Percentiles rank a stretch among this genome's conserved stretches.
phyloP scores from a whole-genome alignment of 2,113 vertebrate genomes.

The Pica pica region DNA sequence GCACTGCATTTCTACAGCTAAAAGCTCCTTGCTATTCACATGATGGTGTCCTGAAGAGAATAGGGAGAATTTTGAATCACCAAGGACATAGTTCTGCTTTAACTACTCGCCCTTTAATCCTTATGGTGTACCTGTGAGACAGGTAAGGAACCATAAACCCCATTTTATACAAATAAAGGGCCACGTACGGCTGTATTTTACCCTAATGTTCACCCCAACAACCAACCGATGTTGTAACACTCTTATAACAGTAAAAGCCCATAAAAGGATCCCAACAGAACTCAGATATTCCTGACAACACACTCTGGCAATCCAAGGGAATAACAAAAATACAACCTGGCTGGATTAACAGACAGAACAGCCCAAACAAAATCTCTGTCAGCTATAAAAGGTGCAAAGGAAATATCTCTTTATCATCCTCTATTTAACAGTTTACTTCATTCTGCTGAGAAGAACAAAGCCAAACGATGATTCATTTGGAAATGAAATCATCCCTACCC shows the following conservation, averaged over 20 bases:
- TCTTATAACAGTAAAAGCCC: conserved; percentile 44
- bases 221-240: neutral
- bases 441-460: conserved; percentile 57
- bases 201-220: neutral
- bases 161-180: neutral
- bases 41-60: neutral
- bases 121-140: neutral
- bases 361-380: conserved; percentile 79
- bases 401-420: conserved; percentile 82
- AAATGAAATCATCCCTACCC: conserved; percentile 59
- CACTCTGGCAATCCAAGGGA: conserved; percentile 61
- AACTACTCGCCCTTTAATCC: neutral
- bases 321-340: conserved; percentile 57
- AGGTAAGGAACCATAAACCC: neutral
- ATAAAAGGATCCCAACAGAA: conserved; percentile 40
- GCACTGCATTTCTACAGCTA: neutral
- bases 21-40: neutral
- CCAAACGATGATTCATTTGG: conserved; percentile 71
- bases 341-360: conserved; percentile 74
- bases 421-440: conserved; percentile 82
- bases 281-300: conserved; percentile 27
- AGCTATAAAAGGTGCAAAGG: conserved; percentile 81
- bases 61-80: neutral
- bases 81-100: neutral
- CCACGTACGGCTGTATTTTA: neutral